Conservation (phyloP, 2,113 vertebrate species). For the Hippocampus mohnikei region DNA sequence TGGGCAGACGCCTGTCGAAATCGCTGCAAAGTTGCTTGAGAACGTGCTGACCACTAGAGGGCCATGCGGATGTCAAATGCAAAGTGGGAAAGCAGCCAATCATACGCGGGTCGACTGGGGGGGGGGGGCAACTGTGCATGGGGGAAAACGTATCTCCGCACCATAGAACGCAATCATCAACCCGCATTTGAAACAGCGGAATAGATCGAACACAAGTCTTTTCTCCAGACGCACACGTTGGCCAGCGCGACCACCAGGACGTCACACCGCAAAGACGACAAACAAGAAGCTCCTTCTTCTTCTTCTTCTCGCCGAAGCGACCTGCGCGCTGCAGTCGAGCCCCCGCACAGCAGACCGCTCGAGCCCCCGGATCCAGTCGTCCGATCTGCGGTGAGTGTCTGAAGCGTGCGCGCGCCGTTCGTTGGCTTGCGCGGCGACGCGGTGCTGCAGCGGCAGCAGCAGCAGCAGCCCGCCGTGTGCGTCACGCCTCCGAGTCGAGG, state of each 20-base stretch:
- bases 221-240: background rate
- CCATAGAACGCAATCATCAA: background rate
- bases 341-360: background rate
- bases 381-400: constrained; percentile 15
- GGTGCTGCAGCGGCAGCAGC: too few species aligned
- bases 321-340: background rate
- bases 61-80: background rate
- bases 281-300: constrained; percentile 14
- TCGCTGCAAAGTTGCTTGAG: background rate
- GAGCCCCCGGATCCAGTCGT: background rate
- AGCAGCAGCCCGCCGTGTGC: background rate
- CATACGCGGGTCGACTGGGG: background rate
- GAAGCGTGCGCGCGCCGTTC: background rate
- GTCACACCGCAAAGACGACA: constrained; percentile 1
- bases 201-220: background rate
- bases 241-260: background rate
- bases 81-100: constrained; percentile 2
- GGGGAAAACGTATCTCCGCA: background rate
- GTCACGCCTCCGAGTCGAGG: background rate
- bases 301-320: background rate
- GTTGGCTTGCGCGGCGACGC: background rate
- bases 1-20: too few species aligned
- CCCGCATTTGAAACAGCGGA: background rate
- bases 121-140: background rate
- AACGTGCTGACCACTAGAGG: background rate